These are phyloP conservation scores for Kudoa iwatai DNA, from an alignment of 30 jellyfish, hydroid and myxozoan genomes.

Conservation along the genomic window DNA sequence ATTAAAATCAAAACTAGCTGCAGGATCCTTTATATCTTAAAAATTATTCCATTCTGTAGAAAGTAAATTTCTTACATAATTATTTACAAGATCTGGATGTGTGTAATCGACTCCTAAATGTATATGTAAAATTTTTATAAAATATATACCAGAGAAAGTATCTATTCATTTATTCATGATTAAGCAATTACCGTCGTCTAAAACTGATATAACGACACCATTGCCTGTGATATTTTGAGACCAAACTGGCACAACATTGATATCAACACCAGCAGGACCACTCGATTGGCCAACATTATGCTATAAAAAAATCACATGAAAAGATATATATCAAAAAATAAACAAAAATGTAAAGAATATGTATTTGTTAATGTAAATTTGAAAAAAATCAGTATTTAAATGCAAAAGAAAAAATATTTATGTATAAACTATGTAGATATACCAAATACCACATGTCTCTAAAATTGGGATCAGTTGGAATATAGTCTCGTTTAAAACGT, in stretches of 20 bases:
- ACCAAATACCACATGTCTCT: conserved; percentile 65
- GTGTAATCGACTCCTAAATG: conserved; percentile 53
- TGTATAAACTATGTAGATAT: conserved; percentile 1
- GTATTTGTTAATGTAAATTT: too few relatives aligned
- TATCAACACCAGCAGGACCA: conserved; percentile 90
- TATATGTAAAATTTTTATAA: too few relatives aligned
- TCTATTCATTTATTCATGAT: too few relatives aligned
- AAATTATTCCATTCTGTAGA: too few relatives aligned
- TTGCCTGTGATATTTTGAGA: conserved; percentile 36
- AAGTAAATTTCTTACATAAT: conserved; percentile 14
- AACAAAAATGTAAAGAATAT: not conserved
- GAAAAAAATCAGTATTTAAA: not conserved
- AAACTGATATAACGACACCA: conserved; percentile 73
- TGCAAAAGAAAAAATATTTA: not conserved
- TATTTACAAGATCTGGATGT: conserved; percentile 60
- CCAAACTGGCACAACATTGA: conserved; percentile 44
- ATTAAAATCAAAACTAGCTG: conserved; percentile 79
- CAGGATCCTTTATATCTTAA: conserved; percentile 36
- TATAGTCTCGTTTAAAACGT: conserved; percentile 39
- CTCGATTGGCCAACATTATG: conserved; percentile 46
- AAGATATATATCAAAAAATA: not conserved
- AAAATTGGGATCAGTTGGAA: conserved; percentile 68
- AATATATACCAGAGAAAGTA: too few relatives aligned
- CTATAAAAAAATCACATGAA: conserved; percentile 4
- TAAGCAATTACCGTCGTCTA: conserved; percentile 45